phyloP scores from a whole-genome alignment of 2,797 vertebrate genomes.

The Tragopan temminckii region DNA sequence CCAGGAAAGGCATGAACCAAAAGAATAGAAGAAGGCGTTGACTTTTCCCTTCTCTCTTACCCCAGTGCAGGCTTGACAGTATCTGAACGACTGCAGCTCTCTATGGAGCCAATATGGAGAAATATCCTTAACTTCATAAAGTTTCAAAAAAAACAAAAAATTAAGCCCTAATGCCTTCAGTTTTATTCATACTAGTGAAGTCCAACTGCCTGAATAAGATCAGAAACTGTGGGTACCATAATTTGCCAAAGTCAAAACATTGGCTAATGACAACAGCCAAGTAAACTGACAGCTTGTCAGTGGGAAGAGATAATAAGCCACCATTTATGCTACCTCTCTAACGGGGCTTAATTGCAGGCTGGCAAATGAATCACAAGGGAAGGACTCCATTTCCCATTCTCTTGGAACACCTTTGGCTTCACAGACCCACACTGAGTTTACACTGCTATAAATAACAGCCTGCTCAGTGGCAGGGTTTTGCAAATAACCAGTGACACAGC shows the following conservation, averaged over 20 bases:
- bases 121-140: not conserved
- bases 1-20: not conserved
- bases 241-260: not conserved
- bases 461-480: not conserved
- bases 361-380: not conserved
- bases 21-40: not conserved
- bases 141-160: not conserved
- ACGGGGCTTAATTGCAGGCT: not conserved
- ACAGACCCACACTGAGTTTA: not conserved
- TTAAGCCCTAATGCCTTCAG: not conserved
- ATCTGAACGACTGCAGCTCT: not conserved
- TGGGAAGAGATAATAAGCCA: not conserved
- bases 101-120: not conserved
- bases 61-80: not conserved
- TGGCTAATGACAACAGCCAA: not conserved
- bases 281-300: constrained; percentile 12
- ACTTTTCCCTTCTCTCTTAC: not conserved
- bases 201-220: not conserved
- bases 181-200: not conserved
- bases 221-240: not conserved
- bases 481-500: not conserved
- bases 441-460: not conserved
- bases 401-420: not conserved
- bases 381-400: not conserved
- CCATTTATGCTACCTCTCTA: not conserved